Conservation (phyloP, 2,113 vertebrate genomes). For the Esox niger region DNA sequence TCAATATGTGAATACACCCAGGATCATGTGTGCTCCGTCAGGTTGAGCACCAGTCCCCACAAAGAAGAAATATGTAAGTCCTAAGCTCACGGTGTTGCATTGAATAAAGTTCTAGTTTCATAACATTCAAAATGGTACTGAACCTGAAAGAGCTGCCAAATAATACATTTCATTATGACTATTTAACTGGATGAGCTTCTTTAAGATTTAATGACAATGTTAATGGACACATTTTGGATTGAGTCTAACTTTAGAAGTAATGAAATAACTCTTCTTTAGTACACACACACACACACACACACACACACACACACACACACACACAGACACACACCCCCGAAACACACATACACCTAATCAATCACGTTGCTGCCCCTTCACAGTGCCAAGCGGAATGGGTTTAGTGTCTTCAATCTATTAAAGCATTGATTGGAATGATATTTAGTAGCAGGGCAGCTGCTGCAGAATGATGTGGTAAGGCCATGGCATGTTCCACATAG, state of each 20-base stretch:
- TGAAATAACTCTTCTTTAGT: background rate
- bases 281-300: background rate
- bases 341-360: conserved; percentile 22
- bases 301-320: conserved; percentile 7
- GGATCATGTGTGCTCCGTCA: too few relatives aligned
- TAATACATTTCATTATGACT: too few relatives aligned
- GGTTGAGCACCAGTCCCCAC: too few relatives aligned
- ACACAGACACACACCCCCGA: conserved; percentile 18
- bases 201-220: too few relatives aligned
- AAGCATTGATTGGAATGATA: conserved; percentile 64
- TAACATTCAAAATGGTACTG: too few relatives aligned
- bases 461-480: conserved; percentile 58
- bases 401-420: conserved; percentile 42
- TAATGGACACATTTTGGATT: background rate
- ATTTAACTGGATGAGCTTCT: too few relatives aligned
- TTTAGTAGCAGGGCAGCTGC: conserved; percentile 54
- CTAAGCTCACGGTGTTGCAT: too few relatives aligned
- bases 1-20: too few relatives aligned
- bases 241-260: background rate
- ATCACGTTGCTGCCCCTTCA: conserved; percentile 20
- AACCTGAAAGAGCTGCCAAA: too few relatives aligned
- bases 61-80: too few relatives aligned
- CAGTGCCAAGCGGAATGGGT: conserved; percentile 50
- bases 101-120: too few relatives aligned
- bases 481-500: conserved; percentile 55